Base-by-base conservation (phyloP, 2,888 invertebrate species). In the Eledone cirrhosa region DNA sequence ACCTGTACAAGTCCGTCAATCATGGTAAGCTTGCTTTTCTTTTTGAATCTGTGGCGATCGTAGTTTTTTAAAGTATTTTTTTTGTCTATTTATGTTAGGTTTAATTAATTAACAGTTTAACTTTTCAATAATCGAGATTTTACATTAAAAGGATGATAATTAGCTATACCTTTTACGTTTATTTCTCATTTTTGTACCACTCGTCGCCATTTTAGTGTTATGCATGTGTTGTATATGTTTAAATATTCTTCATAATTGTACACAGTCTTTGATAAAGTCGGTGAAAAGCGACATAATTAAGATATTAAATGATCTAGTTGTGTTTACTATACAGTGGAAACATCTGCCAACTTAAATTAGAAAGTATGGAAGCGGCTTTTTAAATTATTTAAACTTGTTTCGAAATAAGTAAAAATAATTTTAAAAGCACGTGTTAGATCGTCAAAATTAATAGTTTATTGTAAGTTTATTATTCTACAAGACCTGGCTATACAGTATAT, bases 21-120 rank as follows among this genome's bases (percentile, higher is more conserved):
- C 72, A 72, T 72, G 72, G 72, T 72, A 72, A 72, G 72, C 22
- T 33, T 19, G 31, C 3, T n/a, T 72, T n/a, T 72, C 72, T 33
- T n/a, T 72, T 72, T 41, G 31, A 72, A 72, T 72, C 72, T 29
- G 29, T 2, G 29, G n/a, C 22, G 31, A 72, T 72, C 72, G n/a
- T 11, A 3, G 3, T 11, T 41, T 41, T 41, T 33, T 33, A 14
- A 41, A 41, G 11, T 41, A 41, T 41, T 41, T 41, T 41, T 41
- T 8, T 41, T 8, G 41, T 11, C 3, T 11, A 41, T 2, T 41
- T 41, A 41, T 41, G 41, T 41, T 41, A 2, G 41, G 0, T 41
- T 41, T 41, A 41, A 41, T 41, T 41, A 11, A 5, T 41, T 41
- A 41, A 41, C 8, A 41, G 0, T 41, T 41, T 41, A 41, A 41